A percentile compares a stretch with the other conserved stretches of the same genome.
Conservation (phyloP, 2,797 vertebrate genomes). For the Melanotaenia pygmaea region DNA sequence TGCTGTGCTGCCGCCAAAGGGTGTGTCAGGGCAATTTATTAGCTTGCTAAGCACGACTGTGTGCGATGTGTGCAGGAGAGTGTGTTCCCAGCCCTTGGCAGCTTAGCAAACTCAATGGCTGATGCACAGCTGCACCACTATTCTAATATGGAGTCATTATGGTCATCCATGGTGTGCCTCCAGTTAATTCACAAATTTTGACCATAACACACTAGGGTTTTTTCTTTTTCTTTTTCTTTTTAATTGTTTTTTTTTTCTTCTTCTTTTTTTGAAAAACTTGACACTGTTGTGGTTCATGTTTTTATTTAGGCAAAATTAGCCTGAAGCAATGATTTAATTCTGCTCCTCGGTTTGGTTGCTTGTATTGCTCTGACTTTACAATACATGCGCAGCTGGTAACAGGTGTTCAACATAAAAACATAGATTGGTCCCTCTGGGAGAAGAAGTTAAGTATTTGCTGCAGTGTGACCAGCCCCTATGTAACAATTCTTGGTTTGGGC, state of each 20-base stretch:
- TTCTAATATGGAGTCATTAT: conserved; percentile 82
- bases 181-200: conserved; percentile 79
- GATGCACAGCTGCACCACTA: conserved; percentile 79
- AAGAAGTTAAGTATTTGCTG: conserved; percentile 45
- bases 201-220: conserved; percentile 55
- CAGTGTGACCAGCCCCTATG: conserved; percentile 43
- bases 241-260: background rate
- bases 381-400: conserved; percentile 58
- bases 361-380: conserved; percentile 24
- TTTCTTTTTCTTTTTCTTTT: no score
- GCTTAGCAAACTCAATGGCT: conserved; percentile 74
- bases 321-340: conserved; percentile 53
- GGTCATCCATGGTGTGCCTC: conserved; percentile 70
- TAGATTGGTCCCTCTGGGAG: conserved; percentile 74
- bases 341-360: conserved; percentile 22
- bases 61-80: conserved; percentile 36
- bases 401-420: conserved; percentile 73
- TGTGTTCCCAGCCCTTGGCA: conserved; percentile 73
- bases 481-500: conserved; percentile 28
- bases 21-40: conserved; percentile 78
- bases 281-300: conserved; percentile 26
- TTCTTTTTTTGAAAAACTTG: conserved; percentile 9
- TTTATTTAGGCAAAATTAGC: conserved; percentile 55
- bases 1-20: conserved; percentile 66
- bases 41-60: conserved; percentile 59